Conservation (phyloP, 1,140 invertebrate species). For the Diprion similis region DNA sequence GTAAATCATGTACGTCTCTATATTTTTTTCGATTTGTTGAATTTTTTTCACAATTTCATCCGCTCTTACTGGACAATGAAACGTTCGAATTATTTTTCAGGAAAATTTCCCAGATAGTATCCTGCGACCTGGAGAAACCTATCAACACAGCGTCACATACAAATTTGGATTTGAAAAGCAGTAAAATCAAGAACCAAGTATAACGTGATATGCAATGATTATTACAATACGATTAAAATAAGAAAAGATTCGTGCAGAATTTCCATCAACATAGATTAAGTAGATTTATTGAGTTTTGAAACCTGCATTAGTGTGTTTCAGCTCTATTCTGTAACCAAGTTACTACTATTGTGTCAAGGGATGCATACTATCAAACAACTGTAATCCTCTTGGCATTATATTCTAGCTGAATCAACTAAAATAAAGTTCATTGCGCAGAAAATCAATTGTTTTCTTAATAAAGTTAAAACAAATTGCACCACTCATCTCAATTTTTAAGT, state of each 20-base stretch:
- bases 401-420: too few relatives aligned
- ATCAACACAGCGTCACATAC: slow-evolving; percentile 69
- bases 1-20: slow-evolving; percentile 75
- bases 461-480: too few relatives aligned
- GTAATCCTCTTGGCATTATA: too few relatives aligned
- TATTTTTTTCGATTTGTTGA: slow-evolving; percentile 14
- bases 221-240: neutral
- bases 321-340: too few relatives aligned
- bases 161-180: slow-evolving; percentile 63
- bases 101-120: slow-evolving; percentile 77
- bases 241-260: neutral
- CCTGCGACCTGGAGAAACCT: slow-evolving; percentile 75
- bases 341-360: too few relatives aligned
- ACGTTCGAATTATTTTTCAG: slow-evolving; percentile 58
- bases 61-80: slow-evolving; percentile 17
- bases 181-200: slow-evolving; percentile 8
- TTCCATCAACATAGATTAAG: too few relatives aligned
- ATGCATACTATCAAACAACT: too few relatives aligned
- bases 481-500: too few relatives aligned
- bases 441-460: too few relatives aligned
- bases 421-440: too few relatives aligned
- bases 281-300: too few relatives aligned
- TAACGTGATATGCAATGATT: neutral
- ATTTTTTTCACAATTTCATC: slow-evolving; percentile 15
- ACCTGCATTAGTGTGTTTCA: too few relatives aligned